These are phyloP conservation scores for Halesus radiatus DNA, from an alignment of 1,140 invertebrate species.

Conservation along the genomic window DNA sequence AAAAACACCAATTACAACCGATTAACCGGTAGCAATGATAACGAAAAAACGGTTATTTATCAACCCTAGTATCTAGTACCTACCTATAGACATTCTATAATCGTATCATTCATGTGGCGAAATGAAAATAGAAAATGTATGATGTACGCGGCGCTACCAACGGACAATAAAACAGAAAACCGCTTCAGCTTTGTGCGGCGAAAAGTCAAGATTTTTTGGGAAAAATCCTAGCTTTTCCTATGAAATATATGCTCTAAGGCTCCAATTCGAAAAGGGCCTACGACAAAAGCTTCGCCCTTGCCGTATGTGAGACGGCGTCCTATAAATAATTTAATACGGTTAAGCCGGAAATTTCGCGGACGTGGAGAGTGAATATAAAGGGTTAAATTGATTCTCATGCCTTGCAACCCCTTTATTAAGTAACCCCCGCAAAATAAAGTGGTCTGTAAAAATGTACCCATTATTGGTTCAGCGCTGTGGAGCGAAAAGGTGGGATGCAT, in stretches of 20 bases:
- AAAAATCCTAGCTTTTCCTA: constrained; percentile 1
- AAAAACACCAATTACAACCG: too few species aligned
- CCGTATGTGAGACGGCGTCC: not conserved
- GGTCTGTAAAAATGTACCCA: not conserved
- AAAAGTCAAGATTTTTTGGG: not conserved
- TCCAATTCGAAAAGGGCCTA: not conserved
- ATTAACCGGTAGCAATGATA: too few species aligned
- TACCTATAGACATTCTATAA: too few species aligned
- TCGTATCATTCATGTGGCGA: too few species aligned
- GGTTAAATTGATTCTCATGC: constrained; percentile 23
- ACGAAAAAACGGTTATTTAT: too few species aligned
- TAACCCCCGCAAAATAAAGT: constrained; percentile 6
- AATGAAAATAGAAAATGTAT: not conserved
- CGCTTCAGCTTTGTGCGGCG: not conserved
- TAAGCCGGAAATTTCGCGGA: constrained; percentile 13
- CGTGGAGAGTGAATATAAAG: constrained; percentile 26
- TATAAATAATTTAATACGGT: constrained; percentile 29
- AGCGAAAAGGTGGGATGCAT: too few species aligned
- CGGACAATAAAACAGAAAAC: constrained; percentile 18
- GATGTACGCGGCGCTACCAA: not conserved
- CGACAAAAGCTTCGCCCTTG: not conserved
- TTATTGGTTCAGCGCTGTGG: not conserved
- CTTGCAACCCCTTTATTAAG: not conserved
- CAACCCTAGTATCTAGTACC: too few species aligned
- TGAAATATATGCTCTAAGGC: not conserved